These are phyloP conservation scores for Aproaerema taeniolella DNA, from an alignment of 2,888 invertebrate species.

Conservation along the genomic window DNA sequence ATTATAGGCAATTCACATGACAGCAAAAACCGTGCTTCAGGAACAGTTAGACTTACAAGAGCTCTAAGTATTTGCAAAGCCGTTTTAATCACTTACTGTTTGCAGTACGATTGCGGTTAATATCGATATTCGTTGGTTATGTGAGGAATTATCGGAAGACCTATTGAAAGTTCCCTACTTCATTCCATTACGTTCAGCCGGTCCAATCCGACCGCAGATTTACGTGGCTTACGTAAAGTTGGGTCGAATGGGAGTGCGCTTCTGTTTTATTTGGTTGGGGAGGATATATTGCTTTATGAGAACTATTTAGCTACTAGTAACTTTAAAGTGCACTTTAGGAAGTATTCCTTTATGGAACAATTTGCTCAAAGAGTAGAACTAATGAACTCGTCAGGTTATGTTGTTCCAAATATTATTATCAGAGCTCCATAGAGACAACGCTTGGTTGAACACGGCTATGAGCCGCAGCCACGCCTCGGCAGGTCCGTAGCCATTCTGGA, in stretches of 20 bases:
- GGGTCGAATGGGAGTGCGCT: slow-evolving; percentile 21
- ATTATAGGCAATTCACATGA: slow-evolving; percentile 50
- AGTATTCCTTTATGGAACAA: slow-evolving; percentile 3
- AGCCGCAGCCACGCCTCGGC: slow-evolving; percentile 42
- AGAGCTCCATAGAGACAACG: slow-evolving; percentile 37
- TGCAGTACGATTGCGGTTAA: not conserved
- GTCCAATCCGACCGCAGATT: slow-evolving; percentile 24
- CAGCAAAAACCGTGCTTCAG: slow-evolving; percentile 35
- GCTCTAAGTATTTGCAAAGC: slow-evolving; percentile 10
- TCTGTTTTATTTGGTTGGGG: slow-evolving; percentile 25
- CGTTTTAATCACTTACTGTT: not conserved
- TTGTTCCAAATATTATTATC: slow-evolving; percentile 21
- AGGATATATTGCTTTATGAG: slow-evolving; percentile 7
- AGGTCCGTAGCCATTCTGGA: slow-evolving; percentile 31
- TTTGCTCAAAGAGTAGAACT: slow-evolving; percentile 7
- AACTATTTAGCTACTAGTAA: not conserved
- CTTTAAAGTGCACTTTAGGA: slow-evolving; percentile 16
- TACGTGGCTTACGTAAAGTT: slow-evolving; percentile 32
- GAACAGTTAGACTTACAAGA: slow-evolving; percentile 29
- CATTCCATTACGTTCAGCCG: slow-evolving; percentile 22
- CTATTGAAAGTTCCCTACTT: slow-evolving; percentile 25
- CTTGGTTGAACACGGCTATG: slow-evolving; percentile 40
- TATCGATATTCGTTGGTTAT: not conserved
- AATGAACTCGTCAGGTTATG: slow-evolving; percentile 1
- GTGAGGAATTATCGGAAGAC: slow-evolving; percentile 3